Evolutionary conservation across 2,797 vertebrate genomes (phyloP).

Genomic region (Capromys pilorides): DNA sequence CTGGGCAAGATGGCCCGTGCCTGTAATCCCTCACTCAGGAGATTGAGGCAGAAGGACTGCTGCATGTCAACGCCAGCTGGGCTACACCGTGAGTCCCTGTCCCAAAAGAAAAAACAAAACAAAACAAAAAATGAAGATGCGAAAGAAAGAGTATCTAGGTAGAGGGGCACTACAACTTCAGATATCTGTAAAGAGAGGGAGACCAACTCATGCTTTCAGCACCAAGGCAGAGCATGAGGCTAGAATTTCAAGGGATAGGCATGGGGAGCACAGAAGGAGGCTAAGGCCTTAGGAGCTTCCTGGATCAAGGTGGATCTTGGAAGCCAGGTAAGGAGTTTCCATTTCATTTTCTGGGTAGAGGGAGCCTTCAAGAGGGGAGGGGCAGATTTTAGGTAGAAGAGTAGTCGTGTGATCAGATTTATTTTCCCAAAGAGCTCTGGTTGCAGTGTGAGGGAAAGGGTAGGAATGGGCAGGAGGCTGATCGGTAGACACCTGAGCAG

Average conservation of each 20-base stretch:
- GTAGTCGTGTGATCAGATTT: slow-evolving; percentile 11
- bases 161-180: neutral
- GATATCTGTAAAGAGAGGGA: neutral
- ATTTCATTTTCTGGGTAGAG: neutral
- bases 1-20: neutral
- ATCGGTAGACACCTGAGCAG: neutral
- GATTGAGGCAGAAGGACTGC: neutral
- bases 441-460: neutral
- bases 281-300: neutral
- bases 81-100: neutral
- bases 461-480: neutral
- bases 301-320: neutral
- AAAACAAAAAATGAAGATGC: neutral
- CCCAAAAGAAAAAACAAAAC: neutral
- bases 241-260: neutral
- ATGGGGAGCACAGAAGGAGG: neutral
- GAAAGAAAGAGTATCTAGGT: neutral
- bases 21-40: neutral
- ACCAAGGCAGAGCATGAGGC: neutral
- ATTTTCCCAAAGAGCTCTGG: neutral
- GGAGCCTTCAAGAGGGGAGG: neutral
- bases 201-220: neutral
- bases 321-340: slow-evolving; percentile 16
- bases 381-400: neutral
- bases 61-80: neutral